These are phyloP conservation scores for Nudaria mundana DNA, from an alignment of 2,888 invertebrate species.

Conservation along the genomic window DNA sequence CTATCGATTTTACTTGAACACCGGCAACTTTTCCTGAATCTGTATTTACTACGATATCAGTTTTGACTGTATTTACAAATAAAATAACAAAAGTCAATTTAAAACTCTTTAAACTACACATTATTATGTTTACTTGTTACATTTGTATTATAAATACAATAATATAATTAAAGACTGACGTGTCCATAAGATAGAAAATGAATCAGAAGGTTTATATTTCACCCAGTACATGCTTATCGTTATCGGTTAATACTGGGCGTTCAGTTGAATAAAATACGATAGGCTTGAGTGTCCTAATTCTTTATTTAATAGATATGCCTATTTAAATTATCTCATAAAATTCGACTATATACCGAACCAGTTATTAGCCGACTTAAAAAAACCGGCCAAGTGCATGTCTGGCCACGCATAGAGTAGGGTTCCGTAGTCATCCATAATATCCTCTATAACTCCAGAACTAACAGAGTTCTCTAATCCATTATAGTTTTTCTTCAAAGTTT, in stretches of 20 bases:
- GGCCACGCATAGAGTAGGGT: too few species aligned
- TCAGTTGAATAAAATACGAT: background rate
- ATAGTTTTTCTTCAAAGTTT: too few species aligned
- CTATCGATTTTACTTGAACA: slow-evolving; percentile 56
- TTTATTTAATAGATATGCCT: too few species aligned
- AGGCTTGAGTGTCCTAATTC: too few species aligned
- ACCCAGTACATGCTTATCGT: slow-evolving; percentile 15
- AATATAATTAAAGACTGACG: slow-evolving; percentile 54
- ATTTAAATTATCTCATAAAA: too few species aligned
- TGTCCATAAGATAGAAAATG: slow-evolving; percentile 49
- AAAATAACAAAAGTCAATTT: slow-evolving; percentile 23
- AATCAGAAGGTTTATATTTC: slow-evolving; percentile 30
- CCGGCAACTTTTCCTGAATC: slow-evolving; percentile 60
- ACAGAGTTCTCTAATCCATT: too few species aligned
- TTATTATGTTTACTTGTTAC: slow-evolving; percentile 14
- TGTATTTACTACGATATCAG: slow-evolving; percentile 57
- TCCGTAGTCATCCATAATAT: too few species aligned
- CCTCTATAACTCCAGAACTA: too few species aligned
- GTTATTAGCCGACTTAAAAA: too few species aligned
- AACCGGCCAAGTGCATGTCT: too few species aligned
- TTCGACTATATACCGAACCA: too few species aligned
- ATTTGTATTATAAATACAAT: slow-evolving; percentile 33
- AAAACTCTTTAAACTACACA: slow-evolving; percentile 19
- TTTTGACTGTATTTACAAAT: slow-evolving; percentile 34
- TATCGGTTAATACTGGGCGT: slow-evolving; percentile 18